A percentile compares a stretch with the other conserved stretches of the same genome.
Conservation (phyloP, 1,140 invertebrate genomes). For the Saccostrea cuccullata region DNA sequence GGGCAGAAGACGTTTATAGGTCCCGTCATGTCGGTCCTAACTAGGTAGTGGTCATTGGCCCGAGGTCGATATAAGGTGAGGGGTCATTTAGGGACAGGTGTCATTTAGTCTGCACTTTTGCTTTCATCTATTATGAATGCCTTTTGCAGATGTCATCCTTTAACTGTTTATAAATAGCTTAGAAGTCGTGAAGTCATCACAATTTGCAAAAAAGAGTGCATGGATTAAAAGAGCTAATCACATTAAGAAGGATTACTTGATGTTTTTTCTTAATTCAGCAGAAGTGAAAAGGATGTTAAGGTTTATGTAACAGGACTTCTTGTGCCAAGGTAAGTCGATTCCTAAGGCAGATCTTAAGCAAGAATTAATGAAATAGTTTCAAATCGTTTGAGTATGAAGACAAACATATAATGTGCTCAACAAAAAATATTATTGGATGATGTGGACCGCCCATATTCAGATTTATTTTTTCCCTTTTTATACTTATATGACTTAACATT, state of each 20-base stretch:
- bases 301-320: too few relatives aligned
- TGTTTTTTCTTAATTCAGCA: too few relatives aligned
- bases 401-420: too few relatives aligned
- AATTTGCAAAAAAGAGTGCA: not conserved
- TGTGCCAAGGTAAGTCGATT: too few relatives aligned
- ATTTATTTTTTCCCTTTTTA: too few relatives aligned
- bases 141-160: not conserved
- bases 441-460: too few relatives aligned
- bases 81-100: slow-evolving; percentile 9
- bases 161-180: not conserved
- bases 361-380: too few relatives aligned
- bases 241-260: not conserved
- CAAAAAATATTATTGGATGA: too few relatives aligned
- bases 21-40: not conserved
- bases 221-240: not conserved
- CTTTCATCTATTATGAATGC: not conserved
- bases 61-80: slow-evolving; percentile 6
- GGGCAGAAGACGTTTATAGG: not conserved
- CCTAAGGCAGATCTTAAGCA: too few relatives aligned
- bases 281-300: too few relatives aligned
- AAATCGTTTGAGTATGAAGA: too few relatives aligned
- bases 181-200: not conserved
- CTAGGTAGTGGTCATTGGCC: slow-evolving; percentile 8
- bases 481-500: too few relatives aligned
- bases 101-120: not conserved